Evolutionary conservation across 53 echinoderm and acorn worm genomes (phyloP), one percentile per base, ranked within the genome.

Genomic region (Henricia sp.): DNA sequence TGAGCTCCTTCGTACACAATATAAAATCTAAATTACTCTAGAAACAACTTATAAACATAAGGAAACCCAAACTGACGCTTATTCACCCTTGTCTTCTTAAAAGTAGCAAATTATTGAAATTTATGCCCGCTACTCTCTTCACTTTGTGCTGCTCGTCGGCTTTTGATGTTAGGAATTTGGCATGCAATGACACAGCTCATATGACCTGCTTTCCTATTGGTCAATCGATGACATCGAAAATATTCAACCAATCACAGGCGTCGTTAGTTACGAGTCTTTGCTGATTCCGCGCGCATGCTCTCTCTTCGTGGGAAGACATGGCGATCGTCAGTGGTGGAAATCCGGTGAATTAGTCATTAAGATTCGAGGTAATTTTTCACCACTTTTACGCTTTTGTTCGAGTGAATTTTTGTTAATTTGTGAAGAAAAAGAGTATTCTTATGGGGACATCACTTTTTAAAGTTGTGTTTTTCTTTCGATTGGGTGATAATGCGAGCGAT

Each of bases 241-340:
- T 72, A 59, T 57, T 85, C 37, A 59, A 53, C 92, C 92, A 92
- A 92, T 92, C 67, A 82, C 25, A 67, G 52, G 3, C 6, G 64
- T n/a, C 72, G 85, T 92, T 67, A 52, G 51, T 58, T 38, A 11
- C 23, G 19, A 80, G 80, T 80, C 63, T 64, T 80, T 80, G 48
- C 63, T 80, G 80, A 77, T 80, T 80, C 63, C 64, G 48, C 21
- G 80, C 80, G 80, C 80, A 80, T 80, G 80, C 80, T 58, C 80
- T 29, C n/a, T 44, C 80, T 64, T 27, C 80, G 59, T n/a, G n/a
- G n/a, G n/a, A n/a, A n/a, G 91, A 67, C 86, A 91, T 91, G 91
- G 91, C 91, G 91, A 91, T 72, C 58, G 82, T 67, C 86, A 84
- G 70, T 76, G 78, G 62, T 69, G 84, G 77, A 37, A 63, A 44